phyloP scores from a whole-genome alignment of 30 jellyfish, hydroid and myxozoan species.

The Aurelia sp. region DNA sequence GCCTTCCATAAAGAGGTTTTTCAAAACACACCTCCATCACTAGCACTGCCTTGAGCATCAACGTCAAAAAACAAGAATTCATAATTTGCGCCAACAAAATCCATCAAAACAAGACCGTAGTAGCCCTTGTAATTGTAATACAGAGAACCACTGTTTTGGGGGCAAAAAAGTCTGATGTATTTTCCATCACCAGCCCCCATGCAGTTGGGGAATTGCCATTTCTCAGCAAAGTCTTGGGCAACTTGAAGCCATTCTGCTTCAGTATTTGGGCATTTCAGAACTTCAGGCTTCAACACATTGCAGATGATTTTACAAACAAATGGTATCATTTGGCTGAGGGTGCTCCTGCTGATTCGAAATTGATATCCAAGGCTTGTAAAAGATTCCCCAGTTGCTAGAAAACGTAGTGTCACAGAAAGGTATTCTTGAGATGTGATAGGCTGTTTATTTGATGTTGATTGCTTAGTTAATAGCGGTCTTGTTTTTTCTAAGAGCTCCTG shows the following conservation, averaged over 20 bases:
- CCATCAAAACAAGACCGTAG: conserved; percentile 41
- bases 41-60: conserved; percentile 41
- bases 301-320: conserved; percentile 14
- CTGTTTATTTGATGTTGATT: not conserved
- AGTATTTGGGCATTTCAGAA: conserved; percentile 26
- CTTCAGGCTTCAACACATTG: not conserved
- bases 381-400: conserved; percentile 26
- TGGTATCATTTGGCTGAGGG: conserved; percentile 2
- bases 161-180: not conserved
- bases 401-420: conserved; percentile 9
- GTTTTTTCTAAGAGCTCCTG: not conserved
- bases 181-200: conserved; percentile 48
- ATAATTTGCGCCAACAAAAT: conserved; percentile 45
- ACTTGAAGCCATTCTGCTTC: conserved; percentile 34
- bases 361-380: conserved; percentile 10
- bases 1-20: conserved; percentile 17
- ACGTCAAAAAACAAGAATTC: conserved; percentile 40
- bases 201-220: conserved; percentile 62
- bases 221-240: conserved; percentile 34
- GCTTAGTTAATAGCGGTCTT: not conserved
- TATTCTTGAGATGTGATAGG: conserved; percentile 19
- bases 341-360: conserved; percentile 12
- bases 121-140: conserved; percentile 36
- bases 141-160: conserved; percentile 27
- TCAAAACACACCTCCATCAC: conserved; percentile 51